A percentile compares a stretch with the other conserved stretches of the same genome.
phyloP scores from a whole-genome alignment of 2,888 invertebrate genomes.

The Muschampia plurimacula region DNA sequence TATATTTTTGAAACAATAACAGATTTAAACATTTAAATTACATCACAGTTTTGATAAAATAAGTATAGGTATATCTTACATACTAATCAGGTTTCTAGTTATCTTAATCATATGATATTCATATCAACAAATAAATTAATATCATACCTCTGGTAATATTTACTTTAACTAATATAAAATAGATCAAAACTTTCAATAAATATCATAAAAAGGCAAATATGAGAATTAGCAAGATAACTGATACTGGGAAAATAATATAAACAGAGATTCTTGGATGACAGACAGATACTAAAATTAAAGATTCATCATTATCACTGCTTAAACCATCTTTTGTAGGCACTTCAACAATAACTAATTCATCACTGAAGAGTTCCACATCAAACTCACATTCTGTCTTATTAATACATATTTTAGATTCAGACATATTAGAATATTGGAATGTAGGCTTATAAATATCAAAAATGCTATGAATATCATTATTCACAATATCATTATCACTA shows the following conservation, averaged over 20 bases:
- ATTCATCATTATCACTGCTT: conserved; percentile 90
- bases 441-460: conserved; percentile 95
- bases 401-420: conserved; percentile 88
- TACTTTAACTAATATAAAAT: conserved; percentile 68
- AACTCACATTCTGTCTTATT: conserved; percentile 93
- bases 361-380: conserved; percentile 89
- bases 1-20: conserved; percentile 39
- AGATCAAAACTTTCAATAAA: conserved; percentile 62
- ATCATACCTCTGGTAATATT: conserved; percentile 81
- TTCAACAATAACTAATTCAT: conserved; percentile 93
- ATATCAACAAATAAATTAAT: conserved; percentile 69
- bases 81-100: conserved; percentile 32
- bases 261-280: conserved; percentile 93
- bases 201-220: conserved; percentile 93
- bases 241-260: conserved; percentile 92
- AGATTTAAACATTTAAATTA: conserved; percentile 46
- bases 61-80: conserved; percentile 28
- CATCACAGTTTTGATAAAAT: conserved; percentile 49
- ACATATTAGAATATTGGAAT: conserved; percentile 90
- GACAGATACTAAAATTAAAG: conserved; percentile 89
- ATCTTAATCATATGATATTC: conserved; percentile 25
- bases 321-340: conserved; percentile 93
- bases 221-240: conserved; percentile 90
- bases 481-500: conserved; percentile 92
- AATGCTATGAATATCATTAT: conserved; percentile 92